Conservation (phyloP, 2,888 invertebrate genomes). For the Tipula vernalis region DNA sequence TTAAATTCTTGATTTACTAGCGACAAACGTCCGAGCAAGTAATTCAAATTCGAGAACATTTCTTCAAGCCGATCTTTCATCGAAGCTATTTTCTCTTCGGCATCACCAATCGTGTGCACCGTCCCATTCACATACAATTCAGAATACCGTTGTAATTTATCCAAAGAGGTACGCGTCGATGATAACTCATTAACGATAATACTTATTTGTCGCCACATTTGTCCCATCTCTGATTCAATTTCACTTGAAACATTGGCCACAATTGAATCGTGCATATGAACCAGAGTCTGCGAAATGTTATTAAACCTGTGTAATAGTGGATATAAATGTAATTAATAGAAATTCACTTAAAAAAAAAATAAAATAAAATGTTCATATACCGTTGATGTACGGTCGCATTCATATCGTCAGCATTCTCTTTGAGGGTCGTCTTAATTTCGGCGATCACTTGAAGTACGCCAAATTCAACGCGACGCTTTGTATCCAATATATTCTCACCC, state of each 20-base stretch:
- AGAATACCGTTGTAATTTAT: constrained; percentile 59
- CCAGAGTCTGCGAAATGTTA: neutral
- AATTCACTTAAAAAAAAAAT: neutral
- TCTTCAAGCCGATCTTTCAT: constrained; percentile 66
- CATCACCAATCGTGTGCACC: constrained; percentile 58
- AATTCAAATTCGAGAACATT: constrained; percentile 72
- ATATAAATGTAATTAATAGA: neutral
- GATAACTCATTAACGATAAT: constrained; percentile 76
- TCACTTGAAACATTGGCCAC: constrained; percentile 60
- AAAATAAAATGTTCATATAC: constrained; percentile 24
- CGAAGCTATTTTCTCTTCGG: constrained; percentile 65
- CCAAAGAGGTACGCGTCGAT: constrained; percentile 59
- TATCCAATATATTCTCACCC: constrained; percentile 72
- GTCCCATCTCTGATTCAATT: constrained; percentile 68
- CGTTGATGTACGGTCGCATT: constrained; percentile 52
- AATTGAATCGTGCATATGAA: constrained; percentile 45
- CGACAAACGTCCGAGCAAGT: constrained; percentile 61
- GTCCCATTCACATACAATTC: constrained; percentile 70
- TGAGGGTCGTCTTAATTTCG: constrained; percentile 59
- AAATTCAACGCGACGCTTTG: constrained; percentile 72
- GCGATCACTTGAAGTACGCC: constrained; percentile 69
- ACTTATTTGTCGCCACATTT: constrained; percentile 84
- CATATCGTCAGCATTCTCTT: constrained; percentile 48
- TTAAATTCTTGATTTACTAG: constrained; percentile 76
- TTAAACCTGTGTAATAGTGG: constrained; percentile 31